Conservation (phyloP, 2,888 invertebrate species). For the Tillus elongatus region DNA sequence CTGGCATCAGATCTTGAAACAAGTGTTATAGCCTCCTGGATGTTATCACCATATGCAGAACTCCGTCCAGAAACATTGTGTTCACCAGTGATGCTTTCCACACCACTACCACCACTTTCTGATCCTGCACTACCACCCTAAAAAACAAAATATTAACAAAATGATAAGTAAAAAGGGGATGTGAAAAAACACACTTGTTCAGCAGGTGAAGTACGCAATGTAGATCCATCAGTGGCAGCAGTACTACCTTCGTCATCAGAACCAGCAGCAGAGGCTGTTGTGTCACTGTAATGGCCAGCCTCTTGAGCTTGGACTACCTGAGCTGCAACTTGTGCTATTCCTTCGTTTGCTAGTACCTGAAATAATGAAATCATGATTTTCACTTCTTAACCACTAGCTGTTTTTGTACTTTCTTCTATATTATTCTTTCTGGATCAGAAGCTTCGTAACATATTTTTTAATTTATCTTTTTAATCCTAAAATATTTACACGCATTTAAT, state of each 20-base stretch:
- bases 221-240: constrained; percentile 90
- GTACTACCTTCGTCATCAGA: constrained; percentile 92
- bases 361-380: no score
- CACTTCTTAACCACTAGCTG: no score
- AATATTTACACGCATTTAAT: no score
- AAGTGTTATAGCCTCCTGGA: constrained; percentile 46
- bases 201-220: constrained; percentile 74
- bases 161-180: constrained; percentile 7
- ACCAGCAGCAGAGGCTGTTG: constrained; percentile 77
- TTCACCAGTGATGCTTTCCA: constrained; percentile 84
- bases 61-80: constrained; percentile 82
- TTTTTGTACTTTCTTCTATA: no score
- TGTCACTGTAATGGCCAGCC: constrained; percentile 65
- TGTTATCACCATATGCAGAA: constrained; percentile 78
- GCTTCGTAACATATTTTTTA: no score
- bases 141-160: constrained; percentile 6
- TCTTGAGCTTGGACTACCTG: constrained; percentile 38
- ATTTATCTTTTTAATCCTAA: no score
- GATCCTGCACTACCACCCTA: constrained; percentile 53
- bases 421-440: no score
- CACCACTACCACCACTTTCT: constrained; percentile 86
- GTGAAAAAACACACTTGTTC: constrained; percentile 50
- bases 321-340: constrained; percentile 22
- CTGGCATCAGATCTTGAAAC: constrained; percentile 50
- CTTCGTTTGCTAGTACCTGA: constrained; percentile 20